Conservation (phyloP, 1,140 invertebrate species). For the Diplogasteroides magnus region DNA sequence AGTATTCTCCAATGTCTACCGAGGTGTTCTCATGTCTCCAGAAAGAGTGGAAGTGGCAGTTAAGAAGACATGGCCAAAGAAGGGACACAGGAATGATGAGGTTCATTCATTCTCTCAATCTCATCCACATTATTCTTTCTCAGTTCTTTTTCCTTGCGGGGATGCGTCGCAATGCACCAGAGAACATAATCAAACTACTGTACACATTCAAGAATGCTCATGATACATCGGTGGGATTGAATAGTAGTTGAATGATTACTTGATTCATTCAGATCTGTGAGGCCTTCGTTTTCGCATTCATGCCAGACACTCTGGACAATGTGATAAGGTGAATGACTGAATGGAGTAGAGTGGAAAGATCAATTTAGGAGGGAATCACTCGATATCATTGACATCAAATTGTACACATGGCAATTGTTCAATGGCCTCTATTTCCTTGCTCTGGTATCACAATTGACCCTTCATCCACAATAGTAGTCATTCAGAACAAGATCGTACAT, state of each 20-base stretch:
- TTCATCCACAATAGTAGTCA: neutral
- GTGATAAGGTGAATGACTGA: too few species aligned
- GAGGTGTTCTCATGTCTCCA: too few species aligned
- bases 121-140: neutral
- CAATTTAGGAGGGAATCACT: constrained; percentile 19
- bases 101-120: neutral
- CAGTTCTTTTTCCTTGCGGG: constrained; percentile 26
- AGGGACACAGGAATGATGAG: neutral
- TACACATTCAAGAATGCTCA: constrained; percentile 35
- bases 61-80: constrained; percentile 42
- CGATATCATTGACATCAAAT: constrained; percentile 37
- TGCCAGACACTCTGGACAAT: constrained; percentile 34
- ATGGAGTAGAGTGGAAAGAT: too few species aligned
- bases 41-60: constrained; percentile 42
- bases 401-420: constrained; percentile 48
- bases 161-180: constrained; percentile 29
- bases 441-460: neutral
- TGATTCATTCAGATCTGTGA: constrained; percentile 38
- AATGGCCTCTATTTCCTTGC: constrained; percentile 39
- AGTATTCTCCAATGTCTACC: too few species aligned
- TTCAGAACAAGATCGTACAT: constrained; percentile 30
- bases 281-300: constrained; percentile 41
- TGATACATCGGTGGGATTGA: constrained; percentile 13
- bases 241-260: neutral
- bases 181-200: constrained; percentile 43